Conservation (phyloP, 1,140 invertebrate genomes). For the Oscheius sp. region DNA sequence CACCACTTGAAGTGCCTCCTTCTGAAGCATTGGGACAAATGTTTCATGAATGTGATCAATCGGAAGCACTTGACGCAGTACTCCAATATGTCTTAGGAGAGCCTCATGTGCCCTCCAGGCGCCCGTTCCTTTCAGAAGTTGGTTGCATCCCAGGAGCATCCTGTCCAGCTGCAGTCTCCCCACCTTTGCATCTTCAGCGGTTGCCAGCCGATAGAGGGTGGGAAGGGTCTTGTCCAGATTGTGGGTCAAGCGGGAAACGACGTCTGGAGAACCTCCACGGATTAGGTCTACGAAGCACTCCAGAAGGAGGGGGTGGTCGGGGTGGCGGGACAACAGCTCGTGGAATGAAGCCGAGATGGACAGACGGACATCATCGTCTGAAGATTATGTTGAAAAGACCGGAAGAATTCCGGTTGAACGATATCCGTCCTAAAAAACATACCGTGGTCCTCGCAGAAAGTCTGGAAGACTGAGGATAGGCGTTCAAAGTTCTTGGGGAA, state of each 20-base stretch:
- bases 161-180: conserved; percentile 47
- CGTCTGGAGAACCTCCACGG: conserved; percentile 50
- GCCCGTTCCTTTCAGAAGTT: conserved; percentile 52
- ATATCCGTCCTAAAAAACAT: not conserved
- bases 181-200: conserved; percentile 33
- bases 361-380: conserved; percentile 47
- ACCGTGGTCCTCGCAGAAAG: conserved; percentile 28
- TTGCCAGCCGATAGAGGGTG: conserved; percentile 38
- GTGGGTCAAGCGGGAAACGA: conserved; percentile 51
- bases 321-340: conserved; percentile 46
- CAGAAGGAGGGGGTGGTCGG: conserved; percentile 39
- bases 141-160: conserved; percentile 55
- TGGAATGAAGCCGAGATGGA: conserved; percentile 58
- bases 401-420: not conserved
- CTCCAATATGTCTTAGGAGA: conserved; percentile 48
- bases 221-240: conserved; percentile 49
- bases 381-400: not conserved
- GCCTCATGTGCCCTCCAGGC: conserved; percentile 55
- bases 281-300: conserved; percentile 56
- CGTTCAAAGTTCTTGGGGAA: conserved; percentile 9
- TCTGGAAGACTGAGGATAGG: conserved; percentile 17
- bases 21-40: conserved; percentile 55
- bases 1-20: conserved; percentile 48
- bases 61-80: conserved; percentile 40
- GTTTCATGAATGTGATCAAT: conserved; percentile 41